These are phyloP conservation scores for Athrips mouffetella DNA, from an alignment of 2,888 invertebrate genomes.

Conservation along the genomic window DNA sequence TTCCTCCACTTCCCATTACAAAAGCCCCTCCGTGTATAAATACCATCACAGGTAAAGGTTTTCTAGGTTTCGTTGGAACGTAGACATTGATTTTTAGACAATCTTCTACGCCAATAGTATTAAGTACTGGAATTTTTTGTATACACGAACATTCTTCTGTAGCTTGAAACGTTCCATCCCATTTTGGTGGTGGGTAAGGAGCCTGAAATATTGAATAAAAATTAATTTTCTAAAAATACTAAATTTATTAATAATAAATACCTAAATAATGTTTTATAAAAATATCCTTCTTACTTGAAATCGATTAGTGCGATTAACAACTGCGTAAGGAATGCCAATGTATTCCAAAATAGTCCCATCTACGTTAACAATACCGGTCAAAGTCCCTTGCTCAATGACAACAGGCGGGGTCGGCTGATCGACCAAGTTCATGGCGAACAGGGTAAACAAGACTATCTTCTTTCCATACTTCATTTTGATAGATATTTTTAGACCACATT, in stretches of 20 bases:
- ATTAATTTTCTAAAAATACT: neutral
- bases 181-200: constrained; percentile 58
- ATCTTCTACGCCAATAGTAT: constrained; percentile 55
- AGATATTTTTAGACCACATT: neutral
- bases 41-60: constrained; percentile 61
- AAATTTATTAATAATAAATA: neutral
- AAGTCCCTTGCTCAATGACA: constrained; percentile 55
- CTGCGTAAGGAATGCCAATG: constrained; percentile 64
- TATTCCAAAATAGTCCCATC: constrained; percentile 66
- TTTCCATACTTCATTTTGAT: constrained; percentile 49
- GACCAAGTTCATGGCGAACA: constrained; percentile 58
- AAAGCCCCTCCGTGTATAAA: constrained; percentile 68
- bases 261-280: neutral
- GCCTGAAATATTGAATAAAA: constrained; percentile 47
- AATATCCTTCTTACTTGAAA: constrained; percentile 47
- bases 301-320: constrained; percentile 48
- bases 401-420: constrained; percentile 66
- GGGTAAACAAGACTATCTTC: constrained; percentile 52
- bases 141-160: constrained; percentile 54
- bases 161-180: constrained; percentile 61
- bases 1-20: constrained; percentile 57
- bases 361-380: constrained; percentile 56
- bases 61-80: constrained; percentile 42
- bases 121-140: constrained; percentile 36
- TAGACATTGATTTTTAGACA: constrained; percentile 64